Evolutionary conservation across 2,797 vertebrate species (phyloP).

Genomic region (Glyptemys insculpta): DNA sequence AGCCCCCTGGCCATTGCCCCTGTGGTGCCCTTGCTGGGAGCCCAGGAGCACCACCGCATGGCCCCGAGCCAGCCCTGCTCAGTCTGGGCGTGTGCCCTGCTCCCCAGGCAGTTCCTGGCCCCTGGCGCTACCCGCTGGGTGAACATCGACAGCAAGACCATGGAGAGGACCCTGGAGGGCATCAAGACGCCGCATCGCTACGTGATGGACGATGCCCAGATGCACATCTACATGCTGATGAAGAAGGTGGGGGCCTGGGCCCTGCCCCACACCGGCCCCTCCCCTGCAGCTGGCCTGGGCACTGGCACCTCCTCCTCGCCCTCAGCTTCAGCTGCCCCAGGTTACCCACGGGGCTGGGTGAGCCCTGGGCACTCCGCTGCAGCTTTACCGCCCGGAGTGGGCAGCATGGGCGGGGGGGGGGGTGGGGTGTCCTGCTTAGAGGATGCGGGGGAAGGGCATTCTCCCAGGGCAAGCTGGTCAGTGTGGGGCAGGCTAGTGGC

Average conservation of each 20-base stretch:
- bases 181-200: constrained; percentile 90
- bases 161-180: constrained; percentile 91
- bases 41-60: not conserved
- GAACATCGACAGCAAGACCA: constrained; percentile 96
- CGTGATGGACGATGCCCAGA: constrained; percentile 92
- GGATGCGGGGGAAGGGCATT: not conserved
- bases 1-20: not conserved
- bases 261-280: too few species aligned
- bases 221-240: constrained; percentile 98
- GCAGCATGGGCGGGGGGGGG: too few species aligned
- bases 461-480: not conserved
- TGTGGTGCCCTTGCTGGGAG: not conserved
- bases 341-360: not conserved
- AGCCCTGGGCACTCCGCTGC: not conserved
- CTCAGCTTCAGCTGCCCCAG: not conserved
- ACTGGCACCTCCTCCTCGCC: not conserved
- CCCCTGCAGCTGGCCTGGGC: not conserved
- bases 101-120: constrained; percentile 89
- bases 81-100: fast-evolving
- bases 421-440: too few species aligned
- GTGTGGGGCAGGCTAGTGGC: not conserved
- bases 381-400: not conserved
- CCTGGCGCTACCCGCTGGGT: constrained; percentile 93
- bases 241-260: constrained; percentile 88
- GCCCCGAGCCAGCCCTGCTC: not conserved